Evolutionary conservation across 1,140 invertebrate species (phyloP).

Genomic region (Meteorus sp.): DNA sequence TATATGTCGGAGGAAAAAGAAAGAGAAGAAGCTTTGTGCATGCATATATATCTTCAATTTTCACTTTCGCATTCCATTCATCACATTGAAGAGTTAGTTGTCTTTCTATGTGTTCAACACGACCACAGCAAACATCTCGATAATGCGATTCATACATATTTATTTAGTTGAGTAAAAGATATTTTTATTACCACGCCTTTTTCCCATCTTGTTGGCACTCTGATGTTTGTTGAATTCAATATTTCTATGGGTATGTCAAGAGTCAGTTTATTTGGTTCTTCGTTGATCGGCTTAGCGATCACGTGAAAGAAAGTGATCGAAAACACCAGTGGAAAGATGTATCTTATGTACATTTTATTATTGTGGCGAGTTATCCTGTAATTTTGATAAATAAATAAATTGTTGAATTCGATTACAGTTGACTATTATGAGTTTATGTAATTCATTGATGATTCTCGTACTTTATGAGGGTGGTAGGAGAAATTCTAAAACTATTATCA

Average conservation of each 20-base stretch:
- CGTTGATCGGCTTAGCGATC: conserved; percentile 30
- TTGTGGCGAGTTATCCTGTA: too few species aligned
- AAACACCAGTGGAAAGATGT: conserved; percentile 6
- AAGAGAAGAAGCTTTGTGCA: too few species aligned
- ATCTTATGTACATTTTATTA: too few species aligned
- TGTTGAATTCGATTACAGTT: too few species aligned
- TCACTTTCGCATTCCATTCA: background rate
- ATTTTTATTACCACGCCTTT: conserved; percentile 38
- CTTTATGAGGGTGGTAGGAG: background rate
- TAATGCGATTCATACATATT: background rate
- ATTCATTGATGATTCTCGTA: background rate
- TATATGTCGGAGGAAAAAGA: background rate
- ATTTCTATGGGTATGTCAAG: conserved; percentile 28
- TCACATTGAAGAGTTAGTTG: too few species aligned
- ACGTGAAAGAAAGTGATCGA: conserved; percentile 3
- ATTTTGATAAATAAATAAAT: too few species aligned
- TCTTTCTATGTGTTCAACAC: too few species aligned
- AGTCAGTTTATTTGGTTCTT: conserved; percentile 39
- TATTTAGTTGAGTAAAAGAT: background rate
- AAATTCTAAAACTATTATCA: background rate
- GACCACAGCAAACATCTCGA: too few species aligned
- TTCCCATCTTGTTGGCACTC: conserved; percentile 34
- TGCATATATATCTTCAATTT: conserved; percentile 8
- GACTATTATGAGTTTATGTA: too few species aligned
- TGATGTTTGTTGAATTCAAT: background rate